Evolutionary conservation across 2,888 invertebrate genomes (phyloP), one percentile per base, ranked within the genome.

Genomic region (Entomobrya multifasciata): DNA sequence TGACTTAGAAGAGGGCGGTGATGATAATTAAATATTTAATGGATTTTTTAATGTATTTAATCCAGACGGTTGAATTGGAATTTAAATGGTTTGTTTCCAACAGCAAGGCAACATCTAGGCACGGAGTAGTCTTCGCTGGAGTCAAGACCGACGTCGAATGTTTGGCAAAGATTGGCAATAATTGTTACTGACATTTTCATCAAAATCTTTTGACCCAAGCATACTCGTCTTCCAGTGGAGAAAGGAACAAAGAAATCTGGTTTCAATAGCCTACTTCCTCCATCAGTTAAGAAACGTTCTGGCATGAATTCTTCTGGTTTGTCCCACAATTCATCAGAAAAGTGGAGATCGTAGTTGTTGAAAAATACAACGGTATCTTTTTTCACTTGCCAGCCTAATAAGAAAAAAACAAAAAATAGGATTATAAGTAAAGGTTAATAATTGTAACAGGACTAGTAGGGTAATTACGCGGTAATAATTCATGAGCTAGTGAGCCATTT

Each of bases 321-420:
- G 0, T 94, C 93, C 97, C 97, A 97, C 90, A 96, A 95, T 49
- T 94, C 93, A 0, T 94, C 93, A n/a, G 95, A 96, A 57, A 94
- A 94, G 92, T 97, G 97, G 22, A 97, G 92, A 89, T 95, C 95
- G 92, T 96, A 96, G 92, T 97, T 97, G 92, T 97, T 97, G 44
- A 97, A 95, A 92, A 97, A 96, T 0, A 97, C 94, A 65, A 97
- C 94, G 0, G 97, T 96, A 0, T 96, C 97, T 91, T 95, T 95
- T 72, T 95, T 94, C 0, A 97, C 94, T 0, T 94, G 94, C 91
- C 94, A 96, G 0, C 96, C 96, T 95, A 30, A 67, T 25, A 84
- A 30, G 55, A 44, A 82, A 78, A 77, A 83, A 67, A 84, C 67
- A 52, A 80, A 72, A 79, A 87, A 57, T 65, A 8, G 76, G 65